These are phyloP conservation scores for Nowickia ferox DNA, from an alignment of 2,888 invertebrate genomes.

Conservation along the genomic window DNA sequence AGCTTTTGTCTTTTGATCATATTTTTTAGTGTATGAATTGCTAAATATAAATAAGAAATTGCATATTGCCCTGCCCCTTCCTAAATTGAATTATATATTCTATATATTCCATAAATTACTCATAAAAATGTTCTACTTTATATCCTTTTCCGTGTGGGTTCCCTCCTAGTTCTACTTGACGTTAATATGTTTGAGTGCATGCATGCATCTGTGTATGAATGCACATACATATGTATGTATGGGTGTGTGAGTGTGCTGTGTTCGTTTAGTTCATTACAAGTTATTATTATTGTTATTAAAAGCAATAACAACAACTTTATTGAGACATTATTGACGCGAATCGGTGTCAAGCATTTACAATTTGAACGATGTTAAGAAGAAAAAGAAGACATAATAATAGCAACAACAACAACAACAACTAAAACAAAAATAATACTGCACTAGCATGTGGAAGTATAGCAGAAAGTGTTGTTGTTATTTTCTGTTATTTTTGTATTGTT, in stretches of 20 bases:
- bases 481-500: neutral
- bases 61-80: too few species aligned
- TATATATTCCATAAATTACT: conserved; percentile 13
- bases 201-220: neutral
- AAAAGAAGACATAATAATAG: conserved; percentile 2
- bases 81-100: neutral
- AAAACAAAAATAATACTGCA: neutral
- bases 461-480: conserved; percentile 32
- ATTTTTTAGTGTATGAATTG: too few species aligned
- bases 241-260: neutral
- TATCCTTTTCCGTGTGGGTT: conserved; percentile 8
- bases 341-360: conserved; percentile 69
- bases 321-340: conserved; percentile 78
- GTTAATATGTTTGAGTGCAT: neutral
- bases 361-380: conserved; percentile 41
- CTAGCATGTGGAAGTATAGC: neutral
- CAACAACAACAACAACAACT: neutral
- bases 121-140: conserved; percentile 5
- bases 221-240: neutral
- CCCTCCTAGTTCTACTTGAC: neutral
- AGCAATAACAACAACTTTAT: conserved; percentile 75
- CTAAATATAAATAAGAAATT: too few species aligned
- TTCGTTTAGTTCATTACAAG: conserved; percentile 57
- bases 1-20: too few species aligned
- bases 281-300: conserved; percentile 55